These are phyloP conservation scores for Bothrops jararaca DNA, from an alignment of 2,113 vertebrate genomes.

Conservation along the genomic window DNA sequence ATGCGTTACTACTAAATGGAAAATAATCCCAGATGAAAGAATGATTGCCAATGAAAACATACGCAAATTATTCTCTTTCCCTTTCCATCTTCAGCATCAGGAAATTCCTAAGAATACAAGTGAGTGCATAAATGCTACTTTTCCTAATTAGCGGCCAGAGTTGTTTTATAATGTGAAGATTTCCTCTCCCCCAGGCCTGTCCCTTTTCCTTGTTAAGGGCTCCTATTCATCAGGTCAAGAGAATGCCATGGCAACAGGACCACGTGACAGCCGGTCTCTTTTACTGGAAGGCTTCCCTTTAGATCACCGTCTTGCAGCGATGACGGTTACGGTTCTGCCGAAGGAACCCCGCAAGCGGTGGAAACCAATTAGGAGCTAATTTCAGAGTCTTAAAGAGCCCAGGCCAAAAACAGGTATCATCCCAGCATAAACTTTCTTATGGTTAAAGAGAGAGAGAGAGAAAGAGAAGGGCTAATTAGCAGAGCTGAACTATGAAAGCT, in stretches of 20 bases:
- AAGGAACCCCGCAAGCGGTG: conserved; percentile 7
- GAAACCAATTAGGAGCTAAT: neutral
- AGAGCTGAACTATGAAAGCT: neutral
- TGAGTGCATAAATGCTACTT: neutral
- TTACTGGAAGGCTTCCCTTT: conserved; percentile 66
- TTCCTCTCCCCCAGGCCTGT: neutral
- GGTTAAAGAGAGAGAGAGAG: neutral
- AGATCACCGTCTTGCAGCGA: conserved; percentile 52
- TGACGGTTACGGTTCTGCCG: conserved; percentile 17
- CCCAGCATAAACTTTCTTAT: neutral
- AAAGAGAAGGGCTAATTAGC: neutral
- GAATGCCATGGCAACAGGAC: conserved; percentile 79
- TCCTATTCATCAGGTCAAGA: conserved; percentile 57
- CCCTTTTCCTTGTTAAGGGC: conserved; percentile 17
- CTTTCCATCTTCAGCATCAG: neutral
- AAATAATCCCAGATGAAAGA: neutral
- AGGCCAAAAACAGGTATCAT: neutral
- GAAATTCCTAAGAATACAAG: conserved; percentile 18
- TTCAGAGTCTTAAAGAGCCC: neutral
- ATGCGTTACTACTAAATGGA: fast-evolving
- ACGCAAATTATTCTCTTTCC: fast-evolving
- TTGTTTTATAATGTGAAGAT: neutral
- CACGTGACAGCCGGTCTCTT: conserved; percentile 45
- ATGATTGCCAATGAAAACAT: fast-evolving
- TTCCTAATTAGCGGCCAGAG: neutral